Evolutionary conservation across 2,113 vertebrate genomes (phyloP), one percentile per base, ranked within the genome.

Genomic region (Bostrychus sinensis): DNA sequence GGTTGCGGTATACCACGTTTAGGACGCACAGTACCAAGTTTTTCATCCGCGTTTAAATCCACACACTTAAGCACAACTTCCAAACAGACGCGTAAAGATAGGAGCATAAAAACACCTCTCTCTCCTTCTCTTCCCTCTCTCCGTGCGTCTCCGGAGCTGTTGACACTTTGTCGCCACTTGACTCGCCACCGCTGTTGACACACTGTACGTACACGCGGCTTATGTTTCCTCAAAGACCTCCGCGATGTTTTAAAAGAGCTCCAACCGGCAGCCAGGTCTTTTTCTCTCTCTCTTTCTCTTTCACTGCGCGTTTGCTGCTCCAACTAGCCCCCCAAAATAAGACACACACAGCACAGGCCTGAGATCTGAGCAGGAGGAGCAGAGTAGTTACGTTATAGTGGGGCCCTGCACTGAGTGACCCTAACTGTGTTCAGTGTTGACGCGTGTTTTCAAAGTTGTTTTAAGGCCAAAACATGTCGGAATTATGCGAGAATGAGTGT

Each of bases 111-210:
- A 5, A 32, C 30, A 32, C 30, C 8, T 32, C 30, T 32, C 30
- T 32, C 8, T 32, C n/a, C n/a, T n/a, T n/a, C n/a, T 16, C 2
- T 13, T 5, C 14, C 42, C 3, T 59, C 36, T 11, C 10, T n/a
- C 26, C n/a, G 28, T 64, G 39, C 30, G 1, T 7, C 19, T 63
- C 26, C 30, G 56, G 30, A 78, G 45, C 62, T 77, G 74, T 66
- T 80, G 58, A 50, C 74, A 75, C 62, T 75, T 72, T 65, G 64
- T 75, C 4, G 1, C 60, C 69, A 57, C 71, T 79, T 76, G 68
- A 67, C 50, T 73, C 64, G 48, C 51, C 48, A 17, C 34, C 16
- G 45, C 43, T 39, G 56, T 72, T 43, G 48, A 63, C 66, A 57
- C 41, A 22, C 42, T 45, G 42, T 22, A 10, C 42, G 19, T 2